Base-by-base conservation (phyloP, 2,888 invertebrate genomes). In the Eilema caniola region DNA sequence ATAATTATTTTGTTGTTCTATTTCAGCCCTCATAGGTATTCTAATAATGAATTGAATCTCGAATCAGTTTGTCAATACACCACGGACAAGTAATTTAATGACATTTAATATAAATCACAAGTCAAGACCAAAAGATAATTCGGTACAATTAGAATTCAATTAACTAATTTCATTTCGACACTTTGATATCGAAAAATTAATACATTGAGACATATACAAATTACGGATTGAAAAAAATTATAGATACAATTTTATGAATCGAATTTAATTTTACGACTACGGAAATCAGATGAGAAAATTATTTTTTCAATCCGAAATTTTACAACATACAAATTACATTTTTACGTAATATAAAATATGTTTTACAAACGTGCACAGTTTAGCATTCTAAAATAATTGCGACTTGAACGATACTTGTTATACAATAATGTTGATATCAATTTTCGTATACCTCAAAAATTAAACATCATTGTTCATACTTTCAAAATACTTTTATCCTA, bases 31-130 rank as follows among this genome's bases (percentile, higher is more conserved):
- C 20, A 16, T 67, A 5, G 1, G 3, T 14, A 14, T 0, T 12
- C 7, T 33, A 31, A 47, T n/a, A 47, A 37, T 37, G 37, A 62
- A 31, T 67, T 57, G 41, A 65, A 62, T 62, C 67, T 75, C 73
- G 66, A 75, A 68, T 75, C 70, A 69, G 28, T 72, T 73, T 62
- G 28, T 72, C 74, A 72, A 72, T 64, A 71, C 70, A 56, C 77
- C 74, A 78, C 71, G 57, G 37, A 77, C 73, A 82, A 65, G 75
- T 70, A 82, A 47, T 74, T 74, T 72, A 78, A 73, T 77, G 75
- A 84, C 80, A 84, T 80, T 81, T 80, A n/a, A 85, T 79, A 84
- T 79, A 77, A 81, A 85, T 79, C 74, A 77, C 76, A 72, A 79
- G 79, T 79, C 71, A 75, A 74, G 73, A 81, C 75, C 73, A 74